Conservation (phyloP, 1,140 invertebrate genomes). For the Drosophila equinoxialis region DNA sequence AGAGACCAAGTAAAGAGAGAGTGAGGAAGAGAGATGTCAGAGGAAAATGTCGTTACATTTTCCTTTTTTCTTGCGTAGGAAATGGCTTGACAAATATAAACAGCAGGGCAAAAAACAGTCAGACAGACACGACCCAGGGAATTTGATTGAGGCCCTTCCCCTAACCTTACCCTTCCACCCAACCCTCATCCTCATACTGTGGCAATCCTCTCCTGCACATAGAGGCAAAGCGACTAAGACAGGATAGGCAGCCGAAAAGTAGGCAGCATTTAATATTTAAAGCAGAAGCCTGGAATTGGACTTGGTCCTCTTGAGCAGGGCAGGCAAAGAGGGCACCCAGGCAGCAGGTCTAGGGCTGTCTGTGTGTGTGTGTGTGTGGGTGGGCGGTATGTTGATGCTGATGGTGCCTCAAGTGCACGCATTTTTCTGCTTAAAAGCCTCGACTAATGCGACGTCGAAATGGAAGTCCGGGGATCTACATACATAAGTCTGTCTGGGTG, state of each 20-base stretch:
- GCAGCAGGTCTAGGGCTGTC: neutral
- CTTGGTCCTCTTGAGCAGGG: neutral
- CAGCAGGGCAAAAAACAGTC: conserved; percentile 9
- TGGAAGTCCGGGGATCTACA: conserved; percentile 45
- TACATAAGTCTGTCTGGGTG: conserved; percentile 60
- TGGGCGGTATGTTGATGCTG: neutral
- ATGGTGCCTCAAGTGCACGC: conserved; percentile 69
- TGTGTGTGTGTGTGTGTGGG: neutral
- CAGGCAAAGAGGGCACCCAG: neutral
- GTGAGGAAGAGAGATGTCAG: conserved; percentile 30
- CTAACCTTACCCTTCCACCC: too few relatives aligned
- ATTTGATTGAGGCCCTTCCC: conserved; percentile 29
- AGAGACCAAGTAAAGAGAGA: conserved; percentile 17
- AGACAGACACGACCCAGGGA: conserved; percentile 4
- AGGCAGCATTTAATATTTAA: conserved; percentile 61
- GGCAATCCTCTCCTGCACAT: too few relatives aligned
- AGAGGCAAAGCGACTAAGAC: neutral
- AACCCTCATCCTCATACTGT: too few relatives aligned
- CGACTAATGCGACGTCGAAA: conserved; percentile 70
- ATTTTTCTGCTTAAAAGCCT: conserved; percentile 81
- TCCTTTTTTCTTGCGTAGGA: conserved; percentile 24
- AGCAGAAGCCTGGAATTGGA: conserved; percentile 22
- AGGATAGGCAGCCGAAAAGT: conserved; percentile 43
- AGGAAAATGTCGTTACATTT: conserved; percentile 13
- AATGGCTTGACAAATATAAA: conserved; percentile 71